Base-by-base conservation (phyloP, 2,888 invertebrate species). In the Oxytorus armatus region DNA sequence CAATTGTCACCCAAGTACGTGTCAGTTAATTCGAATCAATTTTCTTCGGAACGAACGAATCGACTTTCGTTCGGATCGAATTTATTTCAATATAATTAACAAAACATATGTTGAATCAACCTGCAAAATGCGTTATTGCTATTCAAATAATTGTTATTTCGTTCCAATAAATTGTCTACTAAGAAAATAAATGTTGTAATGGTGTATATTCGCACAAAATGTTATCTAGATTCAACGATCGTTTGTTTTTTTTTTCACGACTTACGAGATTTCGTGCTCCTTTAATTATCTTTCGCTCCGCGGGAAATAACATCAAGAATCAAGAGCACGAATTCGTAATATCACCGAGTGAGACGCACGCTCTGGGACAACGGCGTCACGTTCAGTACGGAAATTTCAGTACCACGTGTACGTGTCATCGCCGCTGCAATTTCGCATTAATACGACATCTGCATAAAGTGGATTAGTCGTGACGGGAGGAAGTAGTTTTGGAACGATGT, bases 391-490 rank as follows among this genome's bases (percentile, higher is more conserved):
- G 51, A 76, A 79, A 79, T 79, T 72, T 75, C 57, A 57, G 57
- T 36, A 61, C 72, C 61, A 36, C 75, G 70, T 57, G 70, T 11
- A 55, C 65, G 70, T 63, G 70, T 55, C 75, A 61, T 79, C 70
- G 66, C 18, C 47, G 8, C 33, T 59, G 75, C 75, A 72, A 76
- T 79, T 70, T 59, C 53, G 59, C 70, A 44, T 79, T 79, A 75
- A 79, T 72, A 75, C 75, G 65, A 65, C 74, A 70, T 75, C 51
- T 75, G 75, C 70, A 59, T 75, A 44, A 75, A 75, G 75, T 76
- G 70, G 65, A 79, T 79, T 79, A 79, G 70, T 55, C 75, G 49
- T 72, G 61, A 61, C 72, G 61, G 18, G 51, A 59, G 72, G 10
- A 25, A 33, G 61, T 61, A 36, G 76, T 57, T 61, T 75, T 33